Evolutionary conservation across 2,113 vertebrate species (phyloP).

Genomic region (Ictalurus furcatus): DNA sequence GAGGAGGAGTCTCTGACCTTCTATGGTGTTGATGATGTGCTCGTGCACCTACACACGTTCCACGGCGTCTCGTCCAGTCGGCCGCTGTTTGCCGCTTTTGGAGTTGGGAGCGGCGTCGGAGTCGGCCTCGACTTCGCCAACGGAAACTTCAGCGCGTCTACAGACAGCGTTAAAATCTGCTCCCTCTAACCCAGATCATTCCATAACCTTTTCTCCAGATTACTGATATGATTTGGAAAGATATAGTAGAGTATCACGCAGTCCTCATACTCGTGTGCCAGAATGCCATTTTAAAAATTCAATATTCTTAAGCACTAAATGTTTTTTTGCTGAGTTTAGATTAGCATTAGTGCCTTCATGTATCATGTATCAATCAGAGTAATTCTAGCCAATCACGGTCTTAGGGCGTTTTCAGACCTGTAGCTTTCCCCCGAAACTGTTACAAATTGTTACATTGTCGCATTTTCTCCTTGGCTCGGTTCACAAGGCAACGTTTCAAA

Average conservation of each 20-base stretch:
- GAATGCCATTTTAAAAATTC: not conserved
- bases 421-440: too few species aligned
- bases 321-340: not conserved
- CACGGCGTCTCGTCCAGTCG: conserved; percentile 70
- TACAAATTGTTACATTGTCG: too few species aligned
- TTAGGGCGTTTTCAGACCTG: too few species aligned
- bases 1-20: conserved; percentile 68
- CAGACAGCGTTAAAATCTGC: conserved; percentile 77
- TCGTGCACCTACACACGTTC: conserved; percentile 76
- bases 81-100: conserved; percentile 70
- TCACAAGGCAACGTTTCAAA: too few species aligned
- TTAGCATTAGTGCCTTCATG: not conserved
- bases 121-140: conserved; percentile 76
- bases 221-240: not conserved
- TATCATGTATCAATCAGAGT: not conserved
- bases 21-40: conserved; percentile 71
- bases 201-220: too few species aligned
- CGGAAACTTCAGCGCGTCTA: conserved; percentile 68
- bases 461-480: too few species aligned
- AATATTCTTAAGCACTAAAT: not conserved
- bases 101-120: conserved; percentile 72
- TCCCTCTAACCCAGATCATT: conserved; percentile 57
- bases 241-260: not conserved
- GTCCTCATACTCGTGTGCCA: not conserved
- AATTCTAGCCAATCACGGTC: not conserved